Evolutionary conservation across 2,888 invertebrate species (phyloP).

Genomic region (Xylocampa areola): DNA sequence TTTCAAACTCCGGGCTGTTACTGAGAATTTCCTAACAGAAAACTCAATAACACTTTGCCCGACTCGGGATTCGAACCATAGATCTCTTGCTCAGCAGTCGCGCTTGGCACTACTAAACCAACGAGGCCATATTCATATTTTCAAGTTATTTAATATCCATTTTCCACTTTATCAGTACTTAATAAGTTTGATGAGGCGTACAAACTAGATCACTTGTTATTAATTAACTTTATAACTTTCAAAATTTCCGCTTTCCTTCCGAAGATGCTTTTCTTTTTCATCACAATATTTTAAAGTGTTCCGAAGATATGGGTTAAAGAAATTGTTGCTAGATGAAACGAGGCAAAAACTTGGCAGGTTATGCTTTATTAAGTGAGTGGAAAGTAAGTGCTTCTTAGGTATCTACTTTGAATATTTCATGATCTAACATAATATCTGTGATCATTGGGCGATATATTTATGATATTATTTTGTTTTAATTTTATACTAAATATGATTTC

Average conservation of each 20-base stretch:
- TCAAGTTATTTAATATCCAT: neutral
- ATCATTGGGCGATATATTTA: no score
- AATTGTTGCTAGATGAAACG: conserved; percentile 19
- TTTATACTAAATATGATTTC: no score
- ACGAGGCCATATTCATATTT: no score
- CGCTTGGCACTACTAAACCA: no score
- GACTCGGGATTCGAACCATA: no score
- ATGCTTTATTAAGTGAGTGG: conserved; percentile 26
- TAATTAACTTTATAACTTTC: conserved; percentile 3
- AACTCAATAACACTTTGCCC: no score
- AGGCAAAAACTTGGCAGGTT: conserved; percentile 9
- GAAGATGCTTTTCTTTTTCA: conserved; percentile 32
- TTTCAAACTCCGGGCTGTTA: no score
- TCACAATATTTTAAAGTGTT: conserved; percentile 42
- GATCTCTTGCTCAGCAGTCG: no score
- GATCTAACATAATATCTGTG: no score
- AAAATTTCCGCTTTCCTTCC: conserved; percentile 3
- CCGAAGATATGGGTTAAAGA: conserved; percentile 30
- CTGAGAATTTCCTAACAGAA: no score
- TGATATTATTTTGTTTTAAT: no score
- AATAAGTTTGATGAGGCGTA: conserved; percentile 17
- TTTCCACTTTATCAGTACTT: conserved; percentile 1
- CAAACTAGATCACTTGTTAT: conserved; percentile 15
- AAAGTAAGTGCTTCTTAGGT: conserved; percentile 15
- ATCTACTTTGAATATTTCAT: conserved; percentile 25